Evolutionary conservation across 1,140 invertebrate genomes (phyloP).

Genomic region (Halictus rubicundus): DNA sequence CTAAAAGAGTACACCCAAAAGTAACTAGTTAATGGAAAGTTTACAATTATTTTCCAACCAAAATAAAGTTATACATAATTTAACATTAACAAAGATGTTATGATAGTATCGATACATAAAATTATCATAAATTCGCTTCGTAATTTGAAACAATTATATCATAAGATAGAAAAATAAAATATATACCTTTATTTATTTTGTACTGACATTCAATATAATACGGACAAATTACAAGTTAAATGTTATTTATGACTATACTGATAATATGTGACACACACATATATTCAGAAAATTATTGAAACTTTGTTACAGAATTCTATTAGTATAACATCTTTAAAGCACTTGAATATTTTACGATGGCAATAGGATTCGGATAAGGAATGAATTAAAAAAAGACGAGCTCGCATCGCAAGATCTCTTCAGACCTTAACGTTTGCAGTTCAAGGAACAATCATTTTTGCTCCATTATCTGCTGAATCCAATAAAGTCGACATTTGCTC

Average conservation of each 20-base stretch:
- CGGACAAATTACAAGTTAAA: not conserved
- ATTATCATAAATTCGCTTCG: not conserved
- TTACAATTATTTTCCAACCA: not conserved
- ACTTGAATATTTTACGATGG: not conserved
- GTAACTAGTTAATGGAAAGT: no score
- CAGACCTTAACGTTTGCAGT: slow-evolving; percentile 1
- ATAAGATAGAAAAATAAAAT: slow-evolving; percentile 2
- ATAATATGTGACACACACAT: not conserved
- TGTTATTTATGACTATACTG: not conserved
- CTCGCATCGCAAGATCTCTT: slow-evolving; percentile 48
- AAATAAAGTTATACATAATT: not conserved
- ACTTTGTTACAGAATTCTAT: not conserved
- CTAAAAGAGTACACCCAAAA: not conserved
- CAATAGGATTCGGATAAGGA: slow-evolving; percentile 3
- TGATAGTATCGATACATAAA: not conserved
- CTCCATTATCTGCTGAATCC: slow-evolving; percentile 56
- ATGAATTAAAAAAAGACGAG: slow-evolving; percentile 28
- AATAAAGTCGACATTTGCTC: slow-evolving; percentile 47
- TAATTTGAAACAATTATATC: not conserved
- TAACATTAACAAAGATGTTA: not conserved
- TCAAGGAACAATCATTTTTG: slow-evolving; percentile 59
- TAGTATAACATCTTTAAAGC: not conserved
- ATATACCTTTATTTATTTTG: slow-evolving; percentile 1
- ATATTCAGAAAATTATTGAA: not conserved
- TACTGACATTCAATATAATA: not conserved